A percentile compares a stretch with the other conserved stretches of the same genome.
phyloP scores from a whole-genome alignment of 2,113 vertebrate species.

The Chiloscyllium plagiosum region DNA sequence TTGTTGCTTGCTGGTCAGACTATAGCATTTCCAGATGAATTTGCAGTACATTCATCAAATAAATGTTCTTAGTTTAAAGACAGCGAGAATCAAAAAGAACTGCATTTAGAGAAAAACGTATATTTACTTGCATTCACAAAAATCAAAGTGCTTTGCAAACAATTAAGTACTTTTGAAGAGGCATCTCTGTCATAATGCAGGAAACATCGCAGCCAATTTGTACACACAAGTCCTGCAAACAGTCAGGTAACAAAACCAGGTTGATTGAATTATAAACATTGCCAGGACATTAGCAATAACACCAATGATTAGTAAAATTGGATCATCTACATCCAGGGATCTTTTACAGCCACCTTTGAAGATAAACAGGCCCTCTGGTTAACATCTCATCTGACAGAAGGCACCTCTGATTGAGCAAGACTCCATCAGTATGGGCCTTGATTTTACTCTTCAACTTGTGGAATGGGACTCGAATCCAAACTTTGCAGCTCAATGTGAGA shows the following conservation, averaged over 20 bases:
- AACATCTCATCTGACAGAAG: not conserved
- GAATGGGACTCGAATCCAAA: not conserved
- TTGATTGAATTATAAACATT: not conserved
- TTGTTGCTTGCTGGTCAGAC: slow-evolving; percentile 16
- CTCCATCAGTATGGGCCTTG: not conserved
- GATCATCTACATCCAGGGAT: too few species aligned
- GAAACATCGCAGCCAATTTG: too few species aligned
- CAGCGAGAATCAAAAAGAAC: not conserved
- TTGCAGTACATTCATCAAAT: not conserved
- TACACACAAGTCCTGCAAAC: too few species aligned
- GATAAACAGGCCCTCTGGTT: not conserved
- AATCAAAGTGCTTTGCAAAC: too few species aligned
- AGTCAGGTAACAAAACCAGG: too few species aligned
- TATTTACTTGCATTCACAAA: not conserved
- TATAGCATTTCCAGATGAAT: not conserved
- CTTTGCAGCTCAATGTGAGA: not conserved
- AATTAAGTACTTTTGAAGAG: too few species aligned
- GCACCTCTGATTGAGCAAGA: not conserved
- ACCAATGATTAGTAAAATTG: not conserved
- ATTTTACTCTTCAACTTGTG: not conserved
- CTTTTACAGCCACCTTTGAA: too few species aligned
- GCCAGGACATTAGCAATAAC: not conserved
- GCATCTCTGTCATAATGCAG: too few species aligned
- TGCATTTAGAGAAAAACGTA: not conserved
- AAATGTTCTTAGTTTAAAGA: not conserved